Evolutionary conservation across 35 echinoderm and acorn worm genomes (phyloP).

Genomic region (Anneissia japonica): DNA sequence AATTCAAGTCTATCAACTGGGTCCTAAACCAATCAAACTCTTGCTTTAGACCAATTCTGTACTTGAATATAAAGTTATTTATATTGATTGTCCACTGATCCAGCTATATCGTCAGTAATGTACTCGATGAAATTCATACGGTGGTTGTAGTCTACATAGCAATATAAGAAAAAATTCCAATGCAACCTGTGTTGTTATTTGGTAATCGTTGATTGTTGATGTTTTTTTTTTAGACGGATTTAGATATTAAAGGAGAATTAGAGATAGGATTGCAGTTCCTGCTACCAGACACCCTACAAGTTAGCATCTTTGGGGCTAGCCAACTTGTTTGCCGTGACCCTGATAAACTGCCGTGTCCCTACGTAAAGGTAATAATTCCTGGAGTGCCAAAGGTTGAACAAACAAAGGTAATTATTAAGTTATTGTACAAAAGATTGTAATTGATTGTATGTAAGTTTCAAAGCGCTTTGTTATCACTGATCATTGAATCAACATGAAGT

Average conservation of each 20-base stretch:
- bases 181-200: too few species aligned
- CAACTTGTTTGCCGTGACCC: constrained; percentile 50
- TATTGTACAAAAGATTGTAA: too few species aligned
- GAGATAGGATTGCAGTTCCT: constrained; percentile 55
- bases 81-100: too few species aligned
- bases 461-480: too few species aligned
- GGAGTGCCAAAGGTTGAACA: constrained; percentile 70
- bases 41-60: too few species aligned
- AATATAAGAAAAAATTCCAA: background rate
- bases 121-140: too few species aligned
- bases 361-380: constrained; percentile 78
- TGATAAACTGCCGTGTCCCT: constrained; percentile 59
- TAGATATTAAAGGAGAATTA: constrained; percentile 65
- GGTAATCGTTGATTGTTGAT: background rate
- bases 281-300: constrained; percentile 70
- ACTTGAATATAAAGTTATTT: too few species aligned
- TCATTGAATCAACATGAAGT: too few species aligned
- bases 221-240: constrained; percentile 61
- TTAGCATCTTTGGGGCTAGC: constrained; percentile 53
- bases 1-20: too few species aligned
- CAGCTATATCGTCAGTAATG: too few species aligned
- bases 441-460: too few species aligned
- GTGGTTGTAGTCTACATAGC: background rate
- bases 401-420: constrained; percentile 46
- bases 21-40: too few species aligned